Conservation (phyloP, 2,797 vertebrate species). For the Catharus ustulatus region DNA sequence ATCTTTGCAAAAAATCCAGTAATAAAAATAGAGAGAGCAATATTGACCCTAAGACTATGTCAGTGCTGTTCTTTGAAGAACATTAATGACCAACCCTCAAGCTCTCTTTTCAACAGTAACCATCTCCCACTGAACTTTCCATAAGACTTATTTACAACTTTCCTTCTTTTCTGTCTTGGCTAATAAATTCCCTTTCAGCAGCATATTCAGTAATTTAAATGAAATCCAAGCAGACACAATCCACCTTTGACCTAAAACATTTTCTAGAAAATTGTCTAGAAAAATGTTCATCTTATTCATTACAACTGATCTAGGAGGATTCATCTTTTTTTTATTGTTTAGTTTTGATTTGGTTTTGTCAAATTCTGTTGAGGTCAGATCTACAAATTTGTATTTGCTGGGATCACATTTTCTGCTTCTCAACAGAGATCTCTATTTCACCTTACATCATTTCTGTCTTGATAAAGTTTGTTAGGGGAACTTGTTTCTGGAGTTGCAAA, state of each 20-base stretch:
- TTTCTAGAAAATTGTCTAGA: not conserved
- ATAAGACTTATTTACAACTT: not conserved
- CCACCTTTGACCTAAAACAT: not conserved
- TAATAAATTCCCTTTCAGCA: not conserved
- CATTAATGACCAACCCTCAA: not conserved
- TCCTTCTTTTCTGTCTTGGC: not conserved
- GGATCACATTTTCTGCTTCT: not conserved
- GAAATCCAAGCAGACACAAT: not conserved
- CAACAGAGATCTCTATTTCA: not conserved
- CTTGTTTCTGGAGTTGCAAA: not conserved
- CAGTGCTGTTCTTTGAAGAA: not conserved
- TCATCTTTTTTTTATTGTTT: not conserved
- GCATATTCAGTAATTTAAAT: not conserved
- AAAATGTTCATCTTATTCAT: not conserved
- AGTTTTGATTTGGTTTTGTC: not conserved
- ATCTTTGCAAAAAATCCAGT: not conserved
- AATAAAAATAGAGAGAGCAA: not conserved
- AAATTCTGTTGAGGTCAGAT: not conserved
- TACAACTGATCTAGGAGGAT: not conserved
- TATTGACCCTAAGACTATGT: not conserved
- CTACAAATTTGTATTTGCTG: not conserved
- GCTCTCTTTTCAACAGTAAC: not conserved
- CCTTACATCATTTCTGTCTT: not conserved
- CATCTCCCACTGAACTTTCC: not conserved
- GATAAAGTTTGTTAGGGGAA: not conserved